Conservation (phyloP, 2,113 vertebrate species). For the Jacana jacana region DNA sequence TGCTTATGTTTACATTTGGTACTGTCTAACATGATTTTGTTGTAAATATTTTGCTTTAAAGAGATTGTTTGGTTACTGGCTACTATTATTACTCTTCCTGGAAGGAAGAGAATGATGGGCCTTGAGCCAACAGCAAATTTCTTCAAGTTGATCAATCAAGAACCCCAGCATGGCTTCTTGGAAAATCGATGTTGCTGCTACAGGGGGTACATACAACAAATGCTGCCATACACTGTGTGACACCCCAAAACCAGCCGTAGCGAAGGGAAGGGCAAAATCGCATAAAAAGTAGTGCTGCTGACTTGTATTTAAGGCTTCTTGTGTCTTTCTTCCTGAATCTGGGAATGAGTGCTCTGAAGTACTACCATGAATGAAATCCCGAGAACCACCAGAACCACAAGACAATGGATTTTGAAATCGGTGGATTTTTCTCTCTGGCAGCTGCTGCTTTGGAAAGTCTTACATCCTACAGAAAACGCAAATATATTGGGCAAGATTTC, state of each 20-base stretch:
- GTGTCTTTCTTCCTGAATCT: background rate
- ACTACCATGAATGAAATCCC: background rate
- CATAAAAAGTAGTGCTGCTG: background rate
- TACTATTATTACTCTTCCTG: constrained; percentile 57
- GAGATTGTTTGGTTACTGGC: constrained; percentile 40
- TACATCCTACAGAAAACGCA: background rate
- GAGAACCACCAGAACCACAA: background rate
- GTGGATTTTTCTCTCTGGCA: background rate
- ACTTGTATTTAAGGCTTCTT: background rate
- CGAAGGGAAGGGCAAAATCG: background rate
- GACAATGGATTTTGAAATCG: background rate
- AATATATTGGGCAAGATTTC: background rate
- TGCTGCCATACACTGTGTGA: background rate
- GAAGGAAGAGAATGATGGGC: constrained; percentile 46
- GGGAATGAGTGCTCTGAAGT: background rate
- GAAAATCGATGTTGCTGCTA: background rate
- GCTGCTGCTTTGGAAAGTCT: background rate
- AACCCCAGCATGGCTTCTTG: background rate
- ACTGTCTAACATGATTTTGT: background rate
- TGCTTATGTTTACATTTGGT: constrained; percentile 15
- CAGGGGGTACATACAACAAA: background rate
- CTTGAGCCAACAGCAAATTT: background rate
- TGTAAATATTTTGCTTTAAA: constrained; percentile 53
- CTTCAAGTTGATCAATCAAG: background rate
- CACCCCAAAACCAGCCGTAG: background rate